Conservation (phyloP, 2,797 vertebrate genomes). For the Chaetodon trifasciatus region DNA sequence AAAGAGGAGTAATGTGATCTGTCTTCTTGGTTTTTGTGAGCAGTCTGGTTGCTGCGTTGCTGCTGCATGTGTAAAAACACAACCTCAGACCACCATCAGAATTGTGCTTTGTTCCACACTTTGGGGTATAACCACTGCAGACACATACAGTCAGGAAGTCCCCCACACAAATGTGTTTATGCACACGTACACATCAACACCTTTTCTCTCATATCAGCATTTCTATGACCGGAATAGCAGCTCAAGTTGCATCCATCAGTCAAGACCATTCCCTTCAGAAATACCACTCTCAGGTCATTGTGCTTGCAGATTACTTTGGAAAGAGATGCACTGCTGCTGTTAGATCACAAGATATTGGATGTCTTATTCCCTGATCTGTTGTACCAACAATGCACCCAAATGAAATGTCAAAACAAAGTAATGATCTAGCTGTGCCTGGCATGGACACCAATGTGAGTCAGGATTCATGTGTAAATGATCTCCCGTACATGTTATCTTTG, state of each 20-base stretch:
- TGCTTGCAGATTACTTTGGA: conserved; percentile 20
- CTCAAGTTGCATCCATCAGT: not conserved
- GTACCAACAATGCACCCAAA: conserved; percentile 1
- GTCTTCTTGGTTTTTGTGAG: not conserved
- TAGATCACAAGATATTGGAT: not conserved
- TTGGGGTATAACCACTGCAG: not conserved
- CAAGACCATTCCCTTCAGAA: conserved; percentile 14
- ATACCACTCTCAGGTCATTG: conserved; percentile 13
- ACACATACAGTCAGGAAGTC: not conserved
- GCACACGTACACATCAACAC: not conserved
- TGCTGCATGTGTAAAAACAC: not conserved
- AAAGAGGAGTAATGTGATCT: not conserved
- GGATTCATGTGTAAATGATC: conserved; percentile 19
- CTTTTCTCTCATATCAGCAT: not conserved
- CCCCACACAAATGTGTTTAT: not conserved
- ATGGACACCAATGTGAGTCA: conserved; percentile 6
- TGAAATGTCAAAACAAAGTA: conserved; percentile 43
- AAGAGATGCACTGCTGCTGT: conserved; percentile 1
- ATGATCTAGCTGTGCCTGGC: not conserved
- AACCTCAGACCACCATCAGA: not conserved
- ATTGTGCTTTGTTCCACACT: not conserved
- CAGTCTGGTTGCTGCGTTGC: not conserved
- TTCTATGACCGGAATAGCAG: not conserved
- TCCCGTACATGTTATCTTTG: conserved; percentile 4
- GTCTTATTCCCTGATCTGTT: not conserved